Conservation (phyloP, 2,113 vertebrate species). For the Laticauda colubrina region DNA sequence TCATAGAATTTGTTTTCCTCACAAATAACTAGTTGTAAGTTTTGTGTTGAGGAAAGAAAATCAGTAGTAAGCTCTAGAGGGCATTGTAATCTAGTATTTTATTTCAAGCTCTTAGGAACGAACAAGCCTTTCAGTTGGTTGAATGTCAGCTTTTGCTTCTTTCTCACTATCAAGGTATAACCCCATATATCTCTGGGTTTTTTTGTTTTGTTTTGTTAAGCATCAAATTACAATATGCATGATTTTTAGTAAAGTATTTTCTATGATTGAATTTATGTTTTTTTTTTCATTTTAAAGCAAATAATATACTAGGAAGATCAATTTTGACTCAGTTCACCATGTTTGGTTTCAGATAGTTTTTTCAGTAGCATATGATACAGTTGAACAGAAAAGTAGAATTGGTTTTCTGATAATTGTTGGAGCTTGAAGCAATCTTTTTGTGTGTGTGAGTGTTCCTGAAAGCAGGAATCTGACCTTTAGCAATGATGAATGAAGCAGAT, state of each 20-base stretch:
- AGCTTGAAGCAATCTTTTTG: background rate
- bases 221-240: background rate
- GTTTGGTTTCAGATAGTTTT: background rate
- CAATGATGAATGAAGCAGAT: background rate
- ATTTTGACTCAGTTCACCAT: background rate
- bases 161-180: background rate
- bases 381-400: background rate
- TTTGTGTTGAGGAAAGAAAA: background rate
- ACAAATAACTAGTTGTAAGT: background rate
- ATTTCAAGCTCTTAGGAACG: background rate
- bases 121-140: background rate
- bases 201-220: background rate
- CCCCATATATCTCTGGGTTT: background rate
- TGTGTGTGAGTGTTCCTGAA: background rate
- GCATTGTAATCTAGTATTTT: background rate
- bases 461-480: background rate
- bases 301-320: background rate
- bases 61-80: background rate
- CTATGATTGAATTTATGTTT: background rate
- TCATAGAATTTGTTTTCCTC: background rate
- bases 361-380: background rate
- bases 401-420: background rate
- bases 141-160: background rate
- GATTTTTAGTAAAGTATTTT: background rate
- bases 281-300: background rate